Base-by-base conservation (phyloP, 1,140 invertebrate species). In the Platyscapa corneri region DNA sequence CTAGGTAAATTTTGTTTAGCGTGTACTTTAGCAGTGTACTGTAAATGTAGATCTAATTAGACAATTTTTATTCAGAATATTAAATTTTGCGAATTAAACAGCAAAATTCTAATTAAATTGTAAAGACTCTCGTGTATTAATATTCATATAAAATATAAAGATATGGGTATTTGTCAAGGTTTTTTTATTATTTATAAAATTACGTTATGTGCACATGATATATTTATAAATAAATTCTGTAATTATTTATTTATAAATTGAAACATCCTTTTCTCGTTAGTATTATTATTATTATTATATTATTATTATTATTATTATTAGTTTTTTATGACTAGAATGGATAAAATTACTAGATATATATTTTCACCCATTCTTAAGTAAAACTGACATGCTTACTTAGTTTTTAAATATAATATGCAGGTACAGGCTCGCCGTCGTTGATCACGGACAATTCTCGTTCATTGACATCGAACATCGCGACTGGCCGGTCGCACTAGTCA, bases 361-460 rank as follows among this genome's bases (percentile, higher is more conserved):
- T n/a, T n/a, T n/a, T n/a, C n/a, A n/a, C n/a, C n/a, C n/a, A n/a
- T n/a, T n/a, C n/a, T 46, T 46, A 46, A 46, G 12, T 46, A 53
- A 53, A 53, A 53, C 2, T 46, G 46, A n/a, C 1, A 46, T 30
- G 12, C 46, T 75, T 49, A 20, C n/a, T 77, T n/a, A 56, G 32
- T 46, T 76, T 49, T 30, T n/a, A n/a, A n/a, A n/a, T n/a, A n/a
- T 37, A 53, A 53, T 49, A 42, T 42, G 56, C 53, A 97, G 96
- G 90, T 98, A 95, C 93, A 95, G 98, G 32, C 90, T 99, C 39
- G 95, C 95, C 67, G 97, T 96, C 37, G 95, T 99, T 86, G 98
- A 99, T 93, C 96, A 98, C 93, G 97, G 97, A 32, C 91, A 98
- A 85, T 96, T 99, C 90, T 97, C 97, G n/a, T 98, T 99, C 92